phyloP scores from a whole-genome alignment of 2,797 vertebrate genomes.

The Perodicticus potto region DNA sequence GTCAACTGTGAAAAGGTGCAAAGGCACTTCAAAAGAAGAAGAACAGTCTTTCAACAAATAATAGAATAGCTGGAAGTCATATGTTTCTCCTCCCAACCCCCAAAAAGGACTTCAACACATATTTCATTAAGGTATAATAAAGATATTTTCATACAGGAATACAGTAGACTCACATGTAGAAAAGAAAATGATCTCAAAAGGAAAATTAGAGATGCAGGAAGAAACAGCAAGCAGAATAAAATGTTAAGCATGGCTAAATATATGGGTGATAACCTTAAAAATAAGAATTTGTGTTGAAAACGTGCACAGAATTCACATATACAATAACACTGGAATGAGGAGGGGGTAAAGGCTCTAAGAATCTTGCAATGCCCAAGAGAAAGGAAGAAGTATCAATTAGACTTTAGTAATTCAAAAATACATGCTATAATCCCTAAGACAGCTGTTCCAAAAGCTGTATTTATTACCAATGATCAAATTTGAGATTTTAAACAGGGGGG shows the following conservation, averaged over 20 bases:
- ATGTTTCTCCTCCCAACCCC: neutral
- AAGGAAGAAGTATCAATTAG: neutral
- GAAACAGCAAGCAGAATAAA: conserved; percentile 29
- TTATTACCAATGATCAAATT: conserved; percentile 6
- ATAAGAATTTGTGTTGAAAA: conserved; percentile 6
- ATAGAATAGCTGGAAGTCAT: neutral
- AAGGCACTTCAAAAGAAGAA: neutral
- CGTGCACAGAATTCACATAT: neutral
- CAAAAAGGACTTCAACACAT: neutral
- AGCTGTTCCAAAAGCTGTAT: conserved; percentile 25
- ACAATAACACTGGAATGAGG: neutral
- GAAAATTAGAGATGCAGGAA: neutral
- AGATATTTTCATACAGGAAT: neutral
- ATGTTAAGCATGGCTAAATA: neutral
- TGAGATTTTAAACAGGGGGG: neutral
- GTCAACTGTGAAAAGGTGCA: conserved; percentile 30
- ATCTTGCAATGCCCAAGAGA: conserved; percentile 2
- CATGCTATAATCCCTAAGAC: neutral
- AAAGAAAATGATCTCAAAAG: conserved; percentile 13
- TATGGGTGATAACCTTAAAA: neutral
- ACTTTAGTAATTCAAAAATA: neutral
- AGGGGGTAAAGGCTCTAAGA: neutral
- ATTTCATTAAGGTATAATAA: conserved; percentile 18
- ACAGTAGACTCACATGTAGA: neutral
- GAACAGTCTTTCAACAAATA: neutral